A percentile compares a stretch with the other conserved stretches of the same genome.
Conservation (phyloP, 2,888 invertebrate species). For the Drosophila acutilabella region DNA sequence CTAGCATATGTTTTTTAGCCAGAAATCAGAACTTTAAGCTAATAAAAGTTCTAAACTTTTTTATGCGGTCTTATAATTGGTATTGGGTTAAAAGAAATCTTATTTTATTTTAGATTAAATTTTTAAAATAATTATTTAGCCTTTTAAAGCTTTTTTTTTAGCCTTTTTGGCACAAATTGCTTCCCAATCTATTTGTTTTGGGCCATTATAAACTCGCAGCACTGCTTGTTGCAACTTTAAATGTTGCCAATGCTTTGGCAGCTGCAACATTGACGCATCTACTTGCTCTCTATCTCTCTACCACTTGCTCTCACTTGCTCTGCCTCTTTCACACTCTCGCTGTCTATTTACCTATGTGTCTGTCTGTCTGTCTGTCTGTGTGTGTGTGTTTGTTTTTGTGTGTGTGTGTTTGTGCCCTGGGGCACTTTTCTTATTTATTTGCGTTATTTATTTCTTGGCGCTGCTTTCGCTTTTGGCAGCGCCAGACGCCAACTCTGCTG, state of each 20-base stretch:
- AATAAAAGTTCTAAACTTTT: too few species aligned
- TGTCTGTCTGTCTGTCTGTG: conserved; percentile 11
- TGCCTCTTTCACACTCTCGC: conserved; percentile 48
- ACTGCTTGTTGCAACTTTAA: background rate
- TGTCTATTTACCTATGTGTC: conserved; percentile 2
- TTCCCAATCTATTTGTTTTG: too few species aligned
- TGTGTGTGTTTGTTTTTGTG: conserved; percentile 14
- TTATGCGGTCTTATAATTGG: too few species aligned
- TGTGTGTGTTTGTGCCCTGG: conserved; percentile 55
- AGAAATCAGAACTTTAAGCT: too few species aligned
- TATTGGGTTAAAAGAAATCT: too few species aligned
- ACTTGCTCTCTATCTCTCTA: conserved; percentile 15
- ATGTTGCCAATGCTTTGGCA: conserved; percentile 36
- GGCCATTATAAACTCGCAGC: too few species aligned
- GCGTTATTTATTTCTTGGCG: conserved; percentile 80
- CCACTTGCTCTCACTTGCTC: conserved; percentile 28
- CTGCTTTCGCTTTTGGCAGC: conserved; percentile 78
- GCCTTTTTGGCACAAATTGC: too few species aligned
- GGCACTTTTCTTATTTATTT: conserved; percentile 79
- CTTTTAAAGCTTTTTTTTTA: too few species aligned
- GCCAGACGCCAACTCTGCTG: conserved; percentile 65
- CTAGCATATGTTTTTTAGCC: too few species aligned
- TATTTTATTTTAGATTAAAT: too few species aligned
- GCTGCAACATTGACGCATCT: conserved; percentile 51
- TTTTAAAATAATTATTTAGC: too few species aligned